phyloP scores from a whole-genome alignment of 2,797 vertebrate species.

The Cottoperca gobio region DNA sequence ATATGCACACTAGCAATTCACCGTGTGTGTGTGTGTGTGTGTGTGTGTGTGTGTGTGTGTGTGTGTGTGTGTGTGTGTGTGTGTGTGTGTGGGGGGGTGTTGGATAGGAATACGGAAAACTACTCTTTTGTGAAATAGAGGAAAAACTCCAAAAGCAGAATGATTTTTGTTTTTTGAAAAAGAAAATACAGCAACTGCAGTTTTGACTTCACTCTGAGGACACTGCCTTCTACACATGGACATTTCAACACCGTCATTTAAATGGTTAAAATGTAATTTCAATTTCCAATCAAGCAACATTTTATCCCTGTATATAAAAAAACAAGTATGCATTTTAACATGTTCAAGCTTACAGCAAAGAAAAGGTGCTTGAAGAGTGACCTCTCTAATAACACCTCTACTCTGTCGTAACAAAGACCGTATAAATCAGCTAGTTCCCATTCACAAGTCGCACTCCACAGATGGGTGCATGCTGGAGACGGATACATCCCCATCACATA shows the following conservation, averaged over 20 bases:
- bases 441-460: conserved; percentile 50
- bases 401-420: conserved; percentile 17
- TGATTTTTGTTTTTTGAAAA: neutral
- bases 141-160: conserved; percentile 3
- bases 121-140: neutral
- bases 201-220: neutral
- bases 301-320: neutral
- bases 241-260: neutral
- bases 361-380: neutral
- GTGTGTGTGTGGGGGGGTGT: too few relatives aligned
- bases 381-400: conserved; percentile 5
- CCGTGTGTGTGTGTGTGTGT: too few relatives aligned
- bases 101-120: too few relatives aligned
- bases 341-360: neutral
- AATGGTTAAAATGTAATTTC: neutral
- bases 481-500: conserved; percentile 51
- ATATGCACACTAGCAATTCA: neutral
- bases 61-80: too few relatives aligned
- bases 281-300: neutral
- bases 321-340: neutral
- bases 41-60: too few relatives aligned
- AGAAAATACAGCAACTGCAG: neutral
- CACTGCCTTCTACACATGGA: neutral
- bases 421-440: conserved; percentile 52
- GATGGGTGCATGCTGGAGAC: conserved; percentile 48